A percentile compares a stretch with the other conserved stretches of the same genome.
These are phyloP conservation scores for Saturnia pavonia DNA, from an alignment of 2,888 invertebrate species.

Conservation along the genomic window DNA sequence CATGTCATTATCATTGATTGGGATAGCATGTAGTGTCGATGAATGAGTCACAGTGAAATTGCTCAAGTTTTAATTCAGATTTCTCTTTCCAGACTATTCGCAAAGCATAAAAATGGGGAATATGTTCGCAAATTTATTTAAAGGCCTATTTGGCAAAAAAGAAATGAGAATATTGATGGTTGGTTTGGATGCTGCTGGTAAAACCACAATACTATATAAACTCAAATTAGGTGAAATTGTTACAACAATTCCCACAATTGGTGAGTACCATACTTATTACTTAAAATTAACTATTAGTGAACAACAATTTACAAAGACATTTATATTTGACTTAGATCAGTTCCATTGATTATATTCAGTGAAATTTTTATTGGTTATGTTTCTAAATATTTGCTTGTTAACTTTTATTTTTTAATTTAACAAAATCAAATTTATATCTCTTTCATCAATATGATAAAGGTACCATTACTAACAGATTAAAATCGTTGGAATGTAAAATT, in stretches of 20 bases:
- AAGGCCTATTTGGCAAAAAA: constrained; percentile 99
- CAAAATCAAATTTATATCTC: not conserved
- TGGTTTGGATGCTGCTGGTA: constrained; percentile 99
- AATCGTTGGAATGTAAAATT: not conserved
- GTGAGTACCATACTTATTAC: constrained; percentile 81
- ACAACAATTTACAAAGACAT: not conserved
- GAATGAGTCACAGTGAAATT: constrained; percentile 72
- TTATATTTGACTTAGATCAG: not conserved
- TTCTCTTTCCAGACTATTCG: constrained; percentile 74
- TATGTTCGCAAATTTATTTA: constrained; percentile 98
- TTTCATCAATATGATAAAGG: not conserved
- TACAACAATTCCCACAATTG: constrained; percentile 99
- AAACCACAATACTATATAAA: constrained; percentile 99
- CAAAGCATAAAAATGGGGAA: constrained; percentile 94
- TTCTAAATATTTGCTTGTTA: not conserved
- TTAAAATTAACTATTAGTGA: not conserved
- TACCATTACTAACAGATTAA: not conserved
- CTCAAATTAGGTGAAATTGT: constrained; percentile 99
- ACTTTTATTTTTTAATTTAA: not conserved
- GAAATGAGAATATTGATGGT: constrained; percentile 99
- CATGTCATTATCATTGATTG: constrained; percentile 81
- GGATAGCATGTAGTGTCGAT: constrained; percentile 64
- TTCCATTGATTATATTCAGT: not conserved
- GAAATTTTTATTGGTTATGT: not conserved
- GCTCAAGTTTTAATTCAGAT: constrained; percentile 47